phyloP scores from a whole-genome alignment of 1,140 invertebrate genomes.

The Oppia nitens region DNA sequence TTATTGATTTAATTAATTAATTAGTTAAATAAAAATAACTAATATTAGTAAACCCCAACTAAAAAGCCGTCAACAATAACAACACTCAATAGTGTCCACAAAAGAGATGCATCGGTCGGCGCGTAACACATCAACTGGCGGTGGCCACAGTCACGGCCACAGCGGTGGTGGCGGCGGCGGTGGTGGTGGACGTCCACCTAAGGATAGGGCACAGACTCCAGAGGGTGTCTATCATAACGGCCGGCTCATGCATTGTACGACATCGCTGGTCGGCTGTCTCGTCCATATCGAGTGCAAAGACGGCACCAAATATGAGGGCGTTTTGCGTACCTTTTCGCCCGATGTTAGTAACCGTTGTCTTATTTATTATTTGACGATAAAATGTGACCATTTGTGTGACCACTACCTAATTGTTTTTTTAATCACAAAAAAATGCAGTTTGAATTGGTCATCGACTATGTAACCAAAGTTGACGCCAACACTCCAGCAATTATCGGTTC shows the following conservation, averaged over 20 bases:
- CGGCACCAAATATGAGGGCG: slow-evolving; percentile 61
- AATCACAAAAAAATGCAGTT: background rate
- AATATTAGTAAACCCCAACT: too few species aligned
- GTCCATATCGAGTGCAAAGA: slow-evolving; percentile 46
- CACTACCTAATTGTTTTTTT: background rate
- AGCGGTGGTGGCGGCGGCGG: too few species aligned
- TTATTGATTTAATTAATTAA: too few species aligned
- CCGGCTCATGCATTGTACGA: slow-evolving; percentile 67
- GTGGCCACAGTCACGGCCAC: too few species aligned
- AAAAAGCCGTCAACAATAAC: too few species aligned
- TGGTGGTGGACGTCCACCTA: too few species aligned
- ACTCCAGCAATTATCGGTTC: background rate
- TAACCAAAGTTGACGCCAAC: slow-evolving; percentile 1
- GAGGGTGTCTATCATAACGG: slow-evolving; percentile 73
- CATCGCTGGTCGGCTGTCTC: slow-evolving; percentile 58
- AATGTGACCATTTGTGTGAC: background rate
- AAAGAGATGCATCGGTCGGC: too few species aligned
- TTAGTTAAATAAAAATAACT: too few species aligned
- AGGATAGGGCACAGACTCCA: background rate
- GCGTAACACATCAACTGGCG: too few species aligned
- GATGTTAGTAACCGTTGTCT: slow-evolving; percentile 26
- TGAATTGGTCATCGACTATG: slow-evolving; percentile 9
- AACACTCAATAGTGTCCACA: too few species aligned
- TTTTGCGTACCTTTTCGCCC: slow-evolving; percentile 67
- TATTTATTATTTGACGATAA: background rate